Evolutionary conservation across 1,140 invertebrate genomes (phyloP).

Genomic region (Caenorhabditis tropicalis): DNA sequence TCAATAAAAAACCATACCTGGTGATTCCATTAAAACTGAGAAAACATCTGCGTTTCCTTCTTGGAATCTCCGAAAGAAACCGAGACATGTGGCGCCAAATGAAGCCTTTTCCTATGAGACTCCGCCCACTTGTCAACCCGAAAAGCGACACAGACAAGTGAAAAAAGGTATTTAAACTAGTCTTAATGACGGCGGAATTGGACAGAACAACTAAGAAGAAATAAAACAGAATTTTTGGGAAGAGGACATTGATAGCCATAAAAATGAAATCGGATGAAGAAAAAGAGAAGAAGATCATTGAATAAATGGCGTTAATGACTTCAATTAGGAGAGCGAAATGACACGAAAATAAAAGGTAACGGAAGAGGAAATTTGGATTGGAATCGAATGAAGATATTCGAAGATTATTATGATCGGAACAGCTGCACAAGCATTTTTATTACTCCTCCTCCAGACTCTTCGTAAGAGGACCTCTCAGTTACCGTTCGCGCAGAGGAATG

Average conservation of each 20-base stretch:
- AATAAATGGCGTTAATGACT: slow-evolving; percentile 19
- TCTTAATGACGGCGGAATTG: slow-evolving; percentile 8
- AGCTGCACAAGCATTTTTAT: slow-evolving; percentile 35
- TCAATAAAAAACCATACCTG: too few species aligned
- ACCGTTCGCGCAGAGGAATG: slow-evolving; percentile 33
- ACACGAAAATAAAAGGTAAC: slow-evolving; percentile 19
- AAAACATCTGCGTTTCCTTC: not conserved
- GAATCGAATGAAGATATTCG: not conserved
- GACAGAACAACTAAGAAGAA: not conserved
- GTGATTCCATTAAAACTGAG: too few species aligned
- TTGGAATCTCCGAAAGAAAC: not conserved
- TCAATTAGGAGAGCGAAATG: not conserved
- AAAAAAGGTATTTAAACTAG: not conserved
- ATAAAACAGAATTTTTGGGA: not conserved
- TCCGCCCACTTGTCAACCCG: not conserved
- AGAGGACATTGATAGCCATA: slow-evolving; percentile 33
- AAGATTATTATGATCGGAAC: slow-evolving; percentile 34
- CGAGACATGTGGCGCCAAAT: slow-evolving; percentile 37
- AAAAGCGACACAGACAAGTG: not conserved
- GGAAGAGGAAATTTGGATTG: not conserved
- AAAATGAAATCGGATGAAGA: not conserved
- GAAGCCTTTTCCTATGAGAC: not conserved
- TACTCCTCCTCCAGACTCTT: too few species aligned
- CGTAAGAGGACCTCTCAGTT: not conserved
- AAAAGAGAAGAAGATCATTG: not conserved